These are phyloP conservation scores for Triplophysa yarkandensis DNA, from an alignment of 2,797 vertebrate genomes.

Conservation along the genomic window DNA sequence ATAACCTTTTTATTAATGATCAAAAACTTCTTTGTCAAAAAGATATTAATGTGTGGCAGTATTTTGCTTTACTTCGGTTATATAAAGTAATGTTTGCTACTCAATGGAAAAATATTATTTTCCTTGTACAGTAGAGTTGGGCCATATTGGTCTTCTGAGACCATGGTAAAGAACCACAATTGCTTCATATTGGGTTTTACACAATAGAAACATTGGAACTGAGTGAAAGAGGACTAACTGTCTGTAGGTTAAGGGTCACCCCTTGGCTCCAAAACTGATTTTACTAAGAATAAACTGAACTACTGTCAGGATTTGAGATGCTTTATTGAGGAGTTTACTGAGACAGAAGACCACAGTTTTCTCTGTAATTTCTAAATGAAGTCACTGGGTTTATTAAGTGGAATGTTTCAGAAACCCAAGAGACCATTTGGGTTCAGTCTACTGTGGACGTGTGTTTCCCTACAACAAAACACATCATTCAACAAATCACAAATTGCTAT, in stretches of 20 bases:
- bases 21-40: slow-evolving; percentile 45
- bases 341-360: slow-evolving; percentile 77
- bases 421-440: slow-evolving; percentile 75
- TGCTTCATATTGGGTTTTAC: slow-evolving; percentile 71
- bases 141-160: slow-evolving; percentile 66
- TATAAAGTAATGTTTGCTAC: slow-evolving; percentile 57
- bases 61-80: slow-evolving; percentile 61
- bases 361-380: slow-evolving; percentile 75
- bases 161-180: slow-evolving; percentile 75
- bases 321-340: slow-evolving; percentile 73
- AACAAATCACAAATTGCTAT: slow-evolving; percentile 30
- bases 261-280: slow-evolving; percentile 68
- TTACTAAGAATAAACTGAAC: slow-evolving; percentile 67
- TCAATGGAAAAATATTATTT: slow-evolving; percentile 56
- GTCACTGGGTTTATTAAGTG: slow-evolving; percentile 76
- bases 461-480: slow-evolving; percentile 37
- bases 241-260: slow-evolving; percentile 60
- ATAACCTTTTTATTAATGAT: neutral
- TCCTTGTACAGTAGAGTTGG: slow-evolving; percentile 66
- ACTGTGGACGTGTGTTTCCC: slow-evolving; percentile 67
- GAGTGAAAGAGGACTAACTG: slow-evolving; percentile 60
- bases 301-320: slow-evolving; percentile 70
- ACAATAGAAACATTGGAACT: slow-evolving; percentile 68
- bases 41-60: slow-evolving; percentile 62
- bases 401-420: slow-evolving; percentile 75